These are phyloP conservation scores for Odontophorus gujanensis DNA, from an alignment of 2,113 vertebrate genomes.

Conservation along the genomic window DNA sequence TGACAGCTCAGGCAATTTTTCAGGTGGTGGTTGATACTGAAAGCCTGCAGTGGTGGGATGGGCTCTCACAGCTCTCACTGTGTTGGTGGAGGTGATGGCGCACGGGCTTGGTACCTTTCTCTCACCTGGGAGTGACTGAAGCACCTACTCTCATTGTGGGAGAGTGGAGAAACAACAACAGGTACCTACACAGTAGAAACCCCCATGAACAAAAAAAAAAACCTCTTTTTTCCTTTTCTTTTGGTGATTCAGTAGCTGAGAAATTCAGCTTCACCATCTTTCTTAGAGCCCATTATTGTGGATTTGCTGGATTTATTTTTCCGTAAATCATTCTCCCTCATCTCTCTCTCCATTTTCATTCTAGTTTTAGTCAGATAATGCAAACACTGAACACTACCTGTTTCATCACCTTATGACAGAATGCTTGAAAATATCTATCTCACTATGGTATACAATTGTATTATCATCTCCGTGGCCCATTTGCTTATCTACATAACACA, in stretches of 20 bases:
- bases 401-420: neutral
- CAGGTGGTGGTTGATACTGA: neutral
- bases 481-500: neutral
- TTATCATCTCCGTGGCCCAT: neutral
- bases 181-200: neutral
- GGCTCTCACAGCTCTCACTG: neutral
- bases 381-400: neutral
- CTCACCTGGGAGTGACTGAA: neutral
- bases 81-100: neutral
- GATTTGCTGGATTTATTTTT: neutral
- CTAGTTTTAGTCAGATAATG: neutral
- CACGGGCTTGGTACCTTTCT: neutral
- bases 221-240: neutral
- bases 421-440: neutral
- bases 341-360: neutral
- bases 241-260: neutral
- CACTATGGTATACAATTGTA: neutral
- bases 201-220: neutral
- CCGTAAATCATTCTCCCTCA: neutral
- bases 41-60: neutral
- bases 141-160: accelerated
- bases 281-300: neutral
- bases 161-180: neutral
- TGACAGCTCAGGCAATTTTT: neutral
- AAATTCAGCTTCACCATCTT: neutral